Evolutionary conservation across 2,888 invertebrate genomes (phyloP), one percentile per base, ranked within the genome.

Genomic region (Noctua janthe): DNA sequence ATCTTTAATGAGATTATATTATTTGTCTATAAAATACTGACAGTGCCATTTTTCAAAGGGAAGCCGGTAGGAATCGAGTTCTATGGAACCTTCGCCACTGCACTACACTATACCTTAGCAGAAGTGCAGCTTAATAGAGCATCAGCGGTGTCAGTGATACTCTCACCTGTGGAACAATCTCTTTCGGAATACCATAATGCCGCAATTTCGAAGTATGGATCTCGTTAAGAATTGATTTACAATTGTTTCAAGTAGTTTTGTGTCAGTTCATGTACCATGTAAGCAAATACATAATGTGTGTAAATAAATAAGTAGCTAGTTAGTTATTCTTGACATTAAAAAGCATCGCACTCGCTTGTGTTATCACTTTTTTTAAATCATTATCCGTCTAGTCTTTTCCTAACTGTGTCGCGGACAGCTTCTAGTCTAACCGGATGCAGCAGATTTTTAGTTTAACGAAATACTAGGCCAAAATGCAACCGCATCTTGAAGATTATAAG

Each of bases 401-500:
- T 8, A 66, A 47, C 43, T 67, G 35, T 67, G 67, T 47, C n/a
- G 23, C 43, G 43, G 23, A 7, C 43, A 1, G 13, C 43, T 43
- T 43, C 67, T 2, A 43, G 67, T 67, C 43, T 47, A 69, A 69
- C 67, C 43, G 13, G 67, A 67, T 15, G n/a, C 15, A 69, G n/a
- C 8, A 2, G 43, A 56, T 56, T 43, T 43, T 74, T 39, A 17
- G 15, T 54, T 17, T 84, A 80, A 81, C 64, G 74, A 71, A 81
- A 87, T 66, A 54, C 29, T 10, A 59, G 72, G 70, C 49, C 56
- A 71, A 69, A 49, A 78, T 78, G 35, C 78, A 72, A 72, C 62
- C 70, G 70, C 54, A 82, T 71, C 71, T 74, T 62, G 62, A 43
- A 64, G 64, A 76, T 74, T 74, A 35, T 8, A 69, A 47, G n/a